Evolutionary conservation across 1,140 invertebrate species (phyloP).

Genomic region (Achatina immaculata): DNA sequence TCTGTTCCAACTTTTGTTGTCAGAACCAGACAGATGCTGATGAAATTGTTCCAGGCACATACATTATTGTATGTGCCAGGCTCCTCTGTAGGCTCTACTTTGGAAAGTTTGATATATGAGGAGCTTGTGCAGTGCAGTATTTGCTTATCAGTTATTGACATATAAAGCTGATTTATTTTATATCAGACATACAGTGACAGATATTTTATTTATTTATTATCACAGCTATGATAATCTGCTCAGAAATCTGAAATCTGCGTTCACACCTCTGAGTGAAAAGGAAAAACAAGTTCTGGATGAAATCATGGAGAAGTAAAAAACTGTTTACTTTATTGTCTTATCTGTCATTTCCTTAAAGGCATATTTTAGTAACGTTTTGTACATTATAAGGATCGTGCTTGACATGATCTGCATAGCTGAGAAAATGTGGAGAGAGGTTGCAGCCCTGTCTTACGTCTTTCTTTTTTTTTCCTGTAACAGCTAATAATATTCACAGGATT

Average conservation of each 20-base stretch:
- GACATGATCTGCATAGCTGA: not conserved
- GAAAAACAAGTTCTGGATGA: slow-evolving; percentile 61
- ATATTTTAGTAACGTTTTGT: not conserved
- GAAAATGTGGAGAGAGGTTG: not conserved
- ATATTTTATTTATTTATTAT: slow-evolving; percentile 12
- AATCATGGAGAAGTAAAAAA: slow-evolving; percentile 62
- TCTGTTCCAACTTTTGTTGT: too few relatives aligned
- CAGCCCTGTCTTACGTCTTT: too few relatives aligned
- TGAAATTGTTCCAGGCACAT: too few relatives aligned
- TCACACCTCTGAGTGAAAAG: slow-evolving; percentile 49
- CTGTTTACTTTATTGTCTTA: not conserved
- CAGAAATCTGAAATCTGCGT: slow-evolving; percentile 57
- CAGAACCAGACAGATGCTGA: too few relatives aligned
- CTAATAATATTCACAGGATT: too few relatives aligned
- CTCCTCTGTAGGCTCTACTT: too few relatives aligned
- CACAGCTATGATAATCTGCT: slow-evolving; percentile 53
- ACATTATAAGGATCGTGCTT: not conserved
- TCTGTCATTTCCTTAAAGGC: not conserved
- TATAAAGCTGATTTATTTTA: not conserved
- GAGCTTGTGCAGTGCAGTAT: not conserved
- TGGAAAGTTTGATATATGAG: not conserved
- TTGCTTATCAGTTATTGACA: not conserved
- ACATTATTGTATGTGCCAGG: too few relatives aligned
- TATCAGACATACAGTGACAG: not conserved
- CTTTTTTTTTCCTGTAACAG: too few relatives aligned